Evolutionary conservation across 2,888 invertebrate species (phyloP).

Genomic region (Agonopterix subpropinquella): DNA sequence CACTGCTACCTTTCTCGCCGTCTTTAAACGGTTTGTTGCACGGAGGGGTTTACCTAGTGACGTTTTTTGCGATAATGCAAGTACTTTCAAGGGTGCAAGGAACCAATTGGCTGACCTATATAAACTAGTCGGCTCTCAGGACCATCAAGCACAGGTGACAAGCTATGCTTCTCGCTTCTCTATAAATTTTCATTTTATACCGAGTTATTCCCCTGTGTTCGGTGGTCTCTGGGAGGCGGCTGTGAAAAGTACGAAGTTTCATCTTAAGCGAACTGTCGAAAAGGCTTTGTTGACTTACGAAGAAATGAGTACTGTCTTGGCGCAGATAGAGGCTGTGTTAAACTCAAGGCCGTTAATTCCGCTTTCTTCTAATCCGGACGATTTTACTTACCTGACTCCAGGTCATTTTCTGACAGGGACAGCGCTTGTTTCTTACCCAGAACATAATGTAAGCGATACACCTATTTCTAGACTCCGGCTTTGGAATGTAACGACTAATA

Average conservation of each 20-base stretch:
- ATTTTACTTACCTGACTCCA: conserved; percentile 1
- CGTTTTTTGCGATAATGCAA: conserved; percentile 1
- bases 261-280: neutral
- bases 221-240: conserved; percentile 13
- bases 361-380: neutral
- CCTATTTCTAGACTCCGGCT: conserved; percentile 2
- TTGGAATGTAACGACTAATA: conserved; percentile 4
- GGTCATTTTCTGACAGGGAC: conserved; percentile 2
- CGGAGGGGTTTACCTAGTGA: neutral
- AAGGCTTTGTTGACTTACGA: conserved; percentile 7
- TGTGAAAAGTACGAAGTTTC: conserved; percentile 2
- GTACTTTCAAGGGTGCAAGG: conserved; percentile 1
- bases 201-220: conserved; percentile 11
- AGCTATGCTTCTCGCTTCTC: neutral
- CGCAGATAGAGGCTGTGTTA: conserved; percentile 10
- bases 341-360: conserved; percentile 12
- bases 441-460: conserved; percentile 1
- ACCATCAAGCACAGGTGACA: neutral
- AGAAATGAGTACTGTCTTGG: conserved; percentile 7
- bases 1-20: neutral
- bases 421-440: conserved; percentile 1
- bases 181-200: conserved; percentile 11
- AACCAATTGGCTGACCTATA: conserved; percentile 5
- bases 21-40: conserved; percentile 1
- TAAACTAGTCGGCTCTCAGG: neutral